Evolutionary conservation across 2,113 vertebrate species (phyloP).

Genomic region (Furnarius figulus): DNA sequence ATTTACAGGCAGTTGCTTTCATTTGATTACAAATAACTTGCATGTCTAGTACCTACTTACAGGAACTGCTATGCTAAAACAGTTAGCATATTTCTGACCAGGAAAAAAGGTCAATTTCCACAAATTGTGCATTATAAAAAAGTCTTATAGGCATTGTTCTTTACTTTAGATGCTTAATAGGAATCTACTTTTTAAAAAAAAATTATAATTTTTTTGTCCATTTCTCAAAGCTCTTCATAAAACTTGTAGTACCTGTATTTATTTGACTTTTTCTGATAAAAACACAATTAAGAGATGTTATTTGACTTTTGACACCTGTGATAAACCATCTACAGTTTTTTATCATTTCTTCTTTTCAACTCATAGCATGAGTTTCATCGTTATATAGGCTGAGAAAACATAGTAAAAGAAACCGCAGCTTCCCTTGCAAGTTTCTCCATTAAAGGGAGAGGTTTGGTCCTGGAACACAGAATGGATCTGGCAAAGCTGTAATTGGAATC

Average conservation of each 20-base stretch:
- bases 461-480: not conserved
- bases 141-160: not conserved
- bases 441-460: not conserved
- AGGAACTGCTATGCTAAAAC: not conserved
- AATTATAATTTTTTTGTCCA: not conserved
- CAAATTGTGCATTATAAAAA: not conserved
- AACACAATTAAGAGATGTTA: not conserved
- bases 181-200: not conserved
- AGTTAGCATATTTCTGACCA: not conserved
- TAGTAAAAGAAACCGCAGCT: not conserved
- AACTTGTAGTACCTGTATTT: not conserved
- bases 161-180: not conserved
- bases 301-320: not conserved
- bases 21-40: not conserved
- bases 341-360: not conserved
- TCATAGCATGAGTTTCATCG: not conserved
- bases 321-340: not conserved
- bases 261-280: not conserved
- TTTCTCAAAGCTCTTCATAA: not conserved
- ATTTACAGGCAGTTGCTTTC: not conserved
- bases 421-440: not conserved
- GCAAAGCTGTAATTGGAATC: not conserved
- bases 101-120: not conserved
- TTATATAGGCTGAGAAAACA: not conserved
- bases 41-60: not conserved